These are phyloP conservation scores for Sesamia inferens DNA, from an alignment of 2,888 invertebrate species.

Conservation along the genomic window DNA sequence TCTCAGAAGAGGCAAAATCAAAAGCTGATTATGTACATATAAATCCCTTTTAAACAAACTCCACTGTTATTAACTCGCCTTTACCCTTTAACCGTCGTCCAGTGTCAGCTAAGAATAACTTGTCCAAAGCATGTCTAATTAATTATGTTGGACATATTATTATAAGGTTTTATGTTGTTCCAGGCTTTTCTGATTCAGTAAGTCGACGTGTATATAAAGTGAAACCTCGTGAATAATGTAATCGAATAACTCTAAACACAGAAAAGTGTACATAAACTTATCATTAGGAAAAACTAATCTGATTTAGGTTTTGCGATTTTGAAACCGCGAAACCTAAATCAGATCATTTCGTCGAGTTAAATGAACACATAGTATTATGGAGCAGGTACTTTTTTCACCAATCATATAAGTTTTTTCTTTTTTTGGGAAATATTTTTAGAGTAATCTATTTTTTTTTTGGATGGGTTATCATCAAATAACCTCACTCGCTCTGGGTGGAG, in stretches of 20 bases:
- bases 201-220: not conserved
- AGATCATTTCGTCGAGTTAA: not conserved
- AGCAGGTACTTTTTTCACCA: too few relatives aligned
- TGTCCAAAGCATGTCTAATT: slow-evolving; percentile 33
- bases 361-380: not conserved
- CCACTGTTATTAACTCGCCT: not conserved
- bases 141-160: slow-evolving; percentile 2
- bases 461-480: too few relatives aligned
- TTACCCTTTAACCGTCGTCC: slow-evolving; percentile 27
- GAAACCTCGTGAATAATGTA: not conserved
- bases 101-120: slow-evolving; percentile 19
- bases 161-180: slow-evolving; percentile 22
- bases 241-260: not conserved
- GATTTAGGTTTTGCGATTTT: too few relatives aligned
- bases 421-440: not conserved
- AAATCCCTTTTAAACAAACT: slow-evolving; percentile 13
- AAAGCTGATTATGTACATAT: not conserved
- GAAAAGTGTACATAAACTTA: not conserved
- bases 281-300: not conserved
- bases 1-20: not conserved
- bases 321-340: not conserved
- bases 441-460: not conserved
- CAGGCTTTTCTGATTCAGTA: not conserved
- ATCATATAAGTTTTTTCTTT: not conserved
- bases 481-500: too few relatives aligned